Conservation (phyloP, 37 sponge, comb jelly and placozoan genomes). For the Ephydatia muelleri region DNA sequence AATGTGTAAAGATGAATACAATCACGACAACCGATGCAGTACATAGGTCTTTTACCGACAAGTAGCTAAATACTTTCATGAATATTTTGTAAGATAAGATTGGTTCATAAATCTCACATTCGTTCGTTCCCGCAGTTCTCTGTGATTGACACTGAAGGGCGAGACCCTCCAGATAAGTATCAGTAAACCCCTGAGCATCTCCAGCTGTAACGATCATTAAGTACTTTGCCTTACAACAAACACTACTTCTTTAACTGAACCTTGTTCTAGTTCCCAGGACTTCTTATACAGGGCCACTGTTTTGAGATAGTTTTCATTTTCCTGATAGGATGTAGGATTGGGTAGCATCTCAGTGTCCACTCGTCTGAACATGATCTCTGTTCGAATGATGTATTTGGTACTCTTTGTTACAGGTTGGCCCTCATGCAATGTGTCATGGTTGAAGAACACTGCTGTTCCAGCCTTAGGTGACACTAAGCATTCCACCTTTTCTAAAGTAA, state of each 20-base stretch:
- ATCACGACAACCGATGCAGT: neutral
- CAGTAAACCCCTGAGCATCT: conserved; percentile 38
- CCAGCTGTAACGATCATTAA: conserved; percentile 3
- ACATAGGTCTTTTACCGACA: conserved; percentile 10
- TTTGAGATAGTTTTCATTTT: conserved; percentile 16
- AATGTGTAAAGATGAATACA: neutral
- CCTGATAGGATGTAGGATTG: conserved; percentile 7
- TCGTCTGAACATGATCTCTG: conserved; percentile 49
- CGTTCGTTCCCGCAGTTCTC: conserved; percentile 6
- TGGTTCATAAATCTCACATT: neutral
- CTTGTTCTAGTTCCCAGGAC: conserved; percentile 35
- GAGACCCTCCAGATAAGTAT: conserved; percentile 39
- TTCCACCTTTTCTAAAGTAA: neutral
- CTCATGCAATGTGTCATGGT: conserved; percentile 49
- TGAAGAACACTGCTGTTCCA: conserved; percentile 40
- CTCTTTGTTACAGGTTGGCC: conserved; percentile 20
- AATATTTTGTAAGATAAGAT: conserved; percentile 17
- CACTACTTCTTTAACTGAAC: too few relatives aligned
- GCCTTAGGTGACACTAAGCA: conserved; percentile 19
- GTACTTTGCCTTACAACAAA: too few relatives aligned
- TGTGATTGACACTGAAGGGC: conserved; percentile 22
- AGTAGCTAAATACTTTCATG: conserved; percentile 30
- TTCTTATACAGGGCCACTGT: conserved; percentile 42
- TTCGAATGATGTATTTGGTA: conserved; percentile 41
- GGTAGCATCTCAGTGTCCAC: conserved; percentile 48